Evolutionary conservation across 2,888 invertebrate species (phyloP), one percentile per base, ranked within the genome.

Genomic region (Tetheella fluctuosa): DNA sequence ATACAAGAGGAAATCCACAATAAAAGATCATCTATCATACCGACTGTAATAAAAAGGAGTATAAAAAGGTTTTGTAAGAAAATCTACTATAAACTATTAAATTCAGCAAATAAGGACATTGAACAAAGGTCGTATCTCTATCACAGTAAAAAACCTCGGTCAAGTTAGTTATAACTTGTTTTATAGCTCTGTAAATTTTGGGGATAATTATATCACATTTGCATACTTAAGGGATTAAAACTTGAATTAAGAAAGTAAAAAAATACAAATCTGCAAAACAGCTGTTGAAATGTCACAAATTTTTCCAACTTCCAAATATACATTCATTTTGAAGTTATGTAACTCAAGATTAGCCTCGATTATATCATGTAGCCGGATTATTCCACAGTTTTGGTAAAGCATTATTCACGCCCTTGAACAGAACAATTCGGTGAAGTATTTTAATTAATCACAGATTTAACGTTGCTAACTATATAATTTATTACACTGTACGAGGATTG

Each of bases 91-190:
- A n/a, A 23, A 15, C n/a, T 42, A 34, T 54, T 62, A 59, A 53
- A 64, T 57, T 62, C 59, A 58, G 63, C 68, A 65, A 64, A 72
- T 71, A 65, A 71, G n/a, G 74, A 69, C 70, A 72, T 64, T 71
- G 64, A 59, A 63, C 59, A 65, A 73, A 79, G 76, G 77, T 78
- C 73, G 62, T 28, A 52, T 57, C 52, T 63, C 67, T 68, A 68
- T 69, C 58, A 52, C 56, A 28, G 48, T 12, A 63, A 74, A 75
- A 76, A 73, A 67, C 59, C 37, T 48, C 20, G 48, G 48, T 15
- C 48, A 48, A 48, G 48, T 20, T 6, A 39, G n/a, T 3, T 34
- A 2, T 39, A 39, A 10, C n/a, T 37, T 15, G 37, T 3, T n/a
- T 39, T 39, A 20, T 48, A 48, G 48, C 8, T 20, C 17, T n/a